Evolutionary conservation across 2,888 invertebrate genomes (phyloP), one percentile per base, ranked within the genome.

Genomic region (Hydrotaea diabolus): DNA sequence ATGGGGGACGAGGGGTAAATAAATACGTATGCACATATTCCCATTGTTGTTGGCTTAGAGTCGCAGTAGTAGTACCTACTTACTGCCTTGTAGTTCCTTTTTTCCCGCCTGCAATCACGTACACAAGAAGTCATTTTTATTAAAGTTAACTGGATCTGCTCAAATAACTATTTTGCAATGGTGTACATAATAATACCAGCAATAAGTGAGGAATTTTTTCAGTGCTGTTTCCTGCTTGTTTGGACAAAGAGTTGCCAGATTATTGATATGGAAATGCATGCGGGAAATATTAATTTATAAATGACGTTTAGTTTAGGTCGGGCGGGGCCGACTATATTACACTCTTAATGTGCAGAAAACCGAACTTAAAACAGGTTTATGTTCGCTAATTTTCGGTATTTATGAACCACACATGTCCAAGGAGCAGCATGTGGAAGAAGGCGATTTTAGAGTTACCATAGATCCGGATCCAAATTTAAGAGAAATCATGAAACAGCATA

Each of bases 121-220:
- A 79, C 76, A 76, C 23, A 81, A 78, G 13, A 81, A 81, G 81
- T 79, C 78, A 82, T 79, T 85, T 81, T 85, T 81, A 82, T 85
- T 85, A 81, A 85, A 85, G 81, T 85, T 85, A 81, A 81, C 81
- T 81, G 78, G 81, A 84, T 78, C 72, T 75, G 71, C 55, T 84
- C 77, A 80, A 84, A 84, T 71, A 84, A 81, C 80, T 77, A 64
- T 59, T 64, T 80, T 64, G 75, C 71, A 36, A 75, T 64, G 64
- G 15, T 72, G 21, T 76, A 57, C 49, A 73, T 39, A 39, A 55
- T 69, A 80, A 59, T 77, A 64, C 66, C 39, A 83, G 74, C 73
- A 71, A 69, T 17, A 79, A 69, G 13, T 55, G 62, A 26, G n/a
- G 13, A 57, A 59, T 59, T 77, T 77, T 31, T 77, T 66, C 31